A percentile compares a stretch with the other conserved stretches of the same genome.
These are phyloP conservation scores for Diorhabda carinulata DNA, from an alignment of 1,140 invertebrate genomes.

Conservation along the genomic window DNA sequence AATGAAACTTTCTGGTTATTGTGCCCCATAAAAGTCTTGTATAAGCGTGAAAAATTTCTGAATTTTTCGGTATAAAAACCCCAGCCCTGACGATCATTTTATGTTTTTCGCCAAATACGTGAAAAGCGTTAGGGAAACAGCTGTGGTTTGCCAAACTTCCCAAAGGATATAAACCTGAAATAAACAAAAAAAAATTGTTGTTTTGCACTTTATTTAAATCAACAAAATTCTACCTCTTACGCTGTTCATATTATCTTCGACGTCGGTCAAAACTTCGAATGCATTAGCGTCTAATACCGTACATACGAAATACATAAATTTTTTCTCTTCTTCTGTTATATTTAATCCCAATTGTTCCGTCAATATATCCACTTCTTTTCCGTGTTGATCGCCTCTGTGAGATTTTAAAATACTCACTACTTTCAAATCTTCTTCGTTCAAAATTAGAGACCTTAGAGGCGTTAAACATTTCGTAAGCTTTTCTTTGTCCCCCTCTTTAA, in stretches of 20 bases:
- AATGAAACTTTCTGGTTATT: slow-evolving; percentile 58
- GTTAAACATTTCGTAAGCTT: slow-evolving; percentile 54
- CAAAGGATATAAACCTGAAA: slow-evolving; percentile 62
- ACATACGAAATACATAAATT: slow-evolving; percentile 58
- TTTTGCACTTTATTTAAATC: background rate
- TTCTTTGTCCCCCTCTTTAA: slow-evolving; percentile 45
- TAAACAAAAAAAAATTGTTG: background rate
- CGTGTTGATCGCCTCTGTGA: slow-evolving; percentile 53
- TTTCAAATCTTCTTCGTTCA: slow-evolving; percentile 52
- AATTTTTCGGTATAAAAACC: slow-evolving; percentile 58
- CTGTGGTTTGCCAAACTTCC: slow-evolving; percentile 70
- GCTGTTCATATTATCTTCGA: slow-evolving; percentile 49
- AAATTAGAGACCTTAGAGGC: slow-evolving; percentile 57
- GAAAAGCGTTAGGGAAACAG: slow-evolving; percentile 70
- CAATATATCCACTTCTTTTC: slow-evolving; percentile 57
- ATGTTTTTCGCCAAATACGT: slow-evolving; percentile 57
- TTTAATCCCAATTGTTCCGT: slow-evolving; percentile 52
- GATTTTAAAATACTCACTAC: slow-evolving; percentile 57
- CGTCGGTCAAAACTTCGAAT: slow-evolving; percentile 59
- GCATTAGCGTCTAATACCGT: slow-evolving; percentile 69
- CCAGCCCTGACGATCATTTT: slow-evolving; percentile 62
- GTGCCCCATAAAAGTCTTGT: slow-evolving; percentile 71
- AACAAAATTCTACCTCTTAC: slow-evolving; percentile 50
- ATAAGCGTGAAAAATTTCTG: slow-evolving; percentile 71
- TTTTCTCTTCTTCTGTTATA: slow-evolving; percentile 55